These are phyloP conservation scores for Pseudomyrmex pallidus DNA, from an alignment of 1,140 invertebrate genomes.

Conservation along the genomic window DNA sequence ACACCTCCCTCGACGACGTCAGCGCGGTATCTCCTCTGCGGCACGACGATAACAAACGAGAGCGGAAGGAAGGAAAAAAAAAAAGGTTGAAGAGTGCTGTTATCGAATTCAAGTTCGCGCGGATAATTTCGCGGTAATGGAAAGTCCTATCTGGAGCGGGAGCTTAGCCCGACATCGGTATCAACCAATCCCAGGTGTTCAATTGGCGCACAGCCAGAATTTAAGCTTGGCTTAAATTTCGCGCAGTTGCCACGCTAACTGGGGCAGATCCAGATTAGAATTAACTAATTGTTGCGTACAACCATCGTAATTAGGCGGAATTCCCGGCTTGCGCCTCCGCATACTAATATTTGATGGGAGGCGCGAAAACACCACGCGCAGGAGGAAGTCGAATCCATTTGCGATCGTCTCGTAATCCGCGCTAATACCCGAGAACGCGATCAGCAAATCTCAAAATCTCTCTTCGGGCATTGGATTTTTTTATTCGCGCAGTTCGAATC, in stretches of 20 bases:
- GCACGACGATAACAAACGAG: background rate
- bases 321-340: slow-evolving; percentile 29
- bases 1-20: background rate
- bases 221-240: slow-evolving; percentile 73
- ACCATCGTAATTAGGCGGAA: slow-evolving; percentile 63
- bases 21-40: background rate
- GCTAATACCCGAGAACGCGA: background rate
- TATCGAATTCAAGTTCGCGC: slow-evolving; percentile 53
- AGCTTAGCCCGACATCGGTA: slow-evolving; percentile 68
- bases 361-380: slow-evolving; percentile 2
- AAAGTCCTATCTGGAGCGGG: slow-evolving; percentile 52
- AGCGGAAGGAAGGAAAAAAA: slow-evolving; percentile 11
- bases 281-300: slow-evolving; percentile 74
- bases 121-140: slow-evolving; percentile 68
- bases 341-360: slow-evolving; percentile 64
- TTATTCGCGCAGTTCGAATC: background rate
- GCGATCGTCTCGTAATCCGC: background rate
- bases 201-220: slow-evolving; percentile 70
- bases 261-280: slow-evolving; percentile 72
- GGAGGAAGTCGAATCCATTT: slow-evolving; percentile 1
- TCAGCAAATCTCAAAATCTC: background rate
- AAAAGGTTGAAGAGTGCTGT: slow-evolving; percentile 50
- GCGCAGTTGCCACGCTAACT: slow-evolving; percentile 58
- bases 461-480: background rate
- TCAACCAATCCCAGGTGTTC: slow-evolving; percentile 73